Evolutionary conservation across 2,888 invertebrate genomes (phyloP).

Genomic region (Lobophora halterata): DNA sequence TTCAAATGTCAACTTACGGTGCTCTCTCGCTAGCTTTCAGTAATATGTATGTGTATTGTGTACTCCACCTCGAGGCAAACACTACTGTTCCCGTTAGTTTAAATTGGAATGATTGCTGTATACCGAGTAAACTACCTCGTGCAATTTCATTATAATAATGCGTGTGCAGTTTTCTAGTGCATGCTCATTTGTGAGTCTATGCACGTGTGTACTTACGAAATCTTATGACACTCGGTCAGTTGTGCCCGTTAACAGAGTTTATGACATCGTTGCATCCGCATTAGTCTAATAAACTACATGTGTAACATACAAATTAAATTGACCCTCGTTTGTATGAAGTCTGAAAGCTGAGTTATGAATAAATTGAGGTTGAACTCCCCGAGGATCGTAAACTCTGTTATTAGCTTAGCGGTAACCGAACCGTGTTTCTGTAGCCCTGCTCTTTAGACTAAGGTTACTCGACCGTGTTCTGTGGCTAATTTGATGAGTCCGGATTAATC

Average conservation of each 20-base stretch:
- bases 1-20: constrained; percentile 57
- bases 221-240: not conserved
- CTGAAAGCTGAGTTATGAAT: constrained; percentile 40
- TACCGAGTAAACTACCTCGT: constrained; percentile 8
- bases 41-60: constrained; percentile 11
- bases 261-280: constrained; percentile 5
- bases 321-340: constrained; percentile 20
- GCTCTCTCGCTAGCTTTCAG: constrained; percentile 16
- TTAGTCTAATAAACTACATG: constrained; percentile 3
- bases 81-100: constrained; percentile 20
- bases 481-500: constrained; percentile 2
- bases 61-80: constrained; percentile 21
- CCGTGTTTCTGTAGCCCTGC: constrained; percentile 15
- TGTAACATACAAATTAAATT: constrained; percentile 25
- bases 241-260: constrained; percentile 3
- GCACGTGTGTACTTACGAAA: constrained; percentile 1
- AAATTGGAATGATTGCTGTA: constrained; percentile 22
- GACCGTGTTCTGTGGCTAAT: constrained; percentile 5
- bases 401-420: constrained; percentile 61
- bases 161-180: constrained; percentile 1
- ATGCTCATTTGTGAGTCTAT: not conserved
- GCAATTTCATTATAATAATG: not conserved
- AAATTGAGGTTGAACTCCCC: constrained; percentile 42
- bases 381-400: constrained; percentile 52
- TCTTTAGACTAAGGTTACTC: constrained; percentile 15